These are phyloP conservation scores for Nipponia nippon DNA, from an alignment of 2,113 vertebrate genomes.

Conservation along the genomic window DNA sequence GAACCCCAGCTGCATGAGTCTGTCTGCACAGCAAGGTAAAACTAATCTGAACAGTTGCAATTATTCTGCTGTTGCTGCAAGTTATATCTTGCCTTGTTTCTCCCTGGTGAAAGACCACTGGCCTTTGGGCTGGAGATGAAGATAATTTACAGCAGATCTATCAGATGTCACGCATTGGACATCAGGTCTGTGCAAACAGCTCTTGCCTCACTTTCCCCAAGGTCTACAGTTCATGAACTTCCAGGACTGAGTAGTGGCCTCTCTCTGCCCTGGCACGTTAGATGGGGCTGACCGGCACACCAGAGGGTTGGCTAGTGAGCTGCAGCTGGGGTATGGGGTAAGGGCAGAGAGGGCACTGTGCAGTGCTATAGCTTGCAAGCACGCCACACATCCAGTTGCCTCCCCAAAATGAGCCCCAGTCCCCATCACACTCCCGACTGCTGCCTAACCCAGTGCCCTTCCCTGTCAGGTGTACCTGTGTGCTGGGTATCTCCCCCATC, in stretches of 20 bases:
- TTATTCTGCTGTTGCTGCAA: neutral
- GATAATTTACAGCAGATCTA: neutral
- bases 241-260: neutral
- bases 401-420: neutral
- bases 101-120: neutral
- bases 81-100: neutral
- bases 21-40: neutral
- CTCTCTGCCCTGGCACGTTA: neutral
- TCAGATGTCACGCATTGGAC: neutral
- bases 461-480: neutral
- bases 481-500: neutral
- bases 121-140: neutral
- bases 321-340: neutral
- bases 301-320: neutral
- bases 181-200: neutral
- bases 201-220: neutral
- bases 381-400: fast-evolving
- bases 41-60: neutral
- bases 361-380: neutral
- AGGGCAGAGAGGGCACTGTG: neutral
- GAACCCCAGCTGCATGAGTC: neutral
- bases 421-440: fast-evolving
- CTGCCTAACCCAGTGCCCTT: neutral
- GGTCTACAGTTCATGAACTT: neutral
- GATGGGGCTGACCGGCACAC: neutral